Conservation (phyloP, 1,140 invertebrate genomes). For the Drosophila burlai region DNA sequence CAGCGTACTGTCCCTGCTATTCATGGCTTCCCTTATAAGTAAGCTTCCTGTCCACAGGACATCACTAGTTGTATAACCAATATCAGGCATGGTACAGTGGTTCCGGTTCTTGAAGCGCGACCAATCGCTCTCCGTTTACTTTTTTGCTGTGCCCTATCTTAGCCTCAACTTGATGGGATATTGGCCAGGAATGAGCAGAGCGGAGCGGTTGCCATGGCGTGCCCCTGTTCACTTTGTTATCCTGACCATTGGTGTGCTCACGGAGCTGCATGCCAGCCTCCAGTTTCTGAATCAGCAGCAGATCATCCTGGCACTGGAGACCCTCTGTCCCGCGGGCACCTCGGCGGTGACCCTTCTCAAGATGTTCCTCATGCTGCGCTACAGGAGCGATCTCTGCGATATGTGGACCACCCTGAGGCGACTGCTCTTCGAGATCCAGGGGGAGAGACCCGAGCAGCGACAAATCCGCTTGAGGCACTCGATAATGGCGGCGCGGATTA, state of each 20-base stretch:
- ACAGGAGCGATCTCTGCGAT: conserved; percentile 48
- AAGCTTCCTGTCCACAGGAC: not conserved
- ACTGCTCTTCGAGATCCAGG: conserved; percentile 20
- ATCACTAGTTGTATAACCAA: not conserved
- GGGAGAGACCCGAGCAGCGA: conserved; percentile 10
- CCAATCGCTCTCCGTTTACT: conserved; percentile 54
- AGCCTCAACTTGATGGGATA: conserved; percentile 65
- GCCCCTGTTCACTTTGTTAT: conserved; percentile 53
- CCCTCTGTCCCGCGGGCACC: conserved; percentile 72
- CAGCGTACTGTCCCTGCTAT: not conserved
- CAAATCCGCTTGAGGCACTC: conserved; percentile 32
- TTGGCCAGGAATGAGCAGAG: conserved; percentile 44
- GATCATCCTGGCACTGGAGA: conserved; percentile 63
- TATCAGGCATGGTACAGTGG: conserved; percentile 6
- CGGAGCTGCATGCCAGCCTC: conserved; percentile 67
- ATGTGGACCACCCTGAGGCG: conserved; percentile 25
- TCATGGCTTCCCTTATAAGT: conserved; percentile 13
- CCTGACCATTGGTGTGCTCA: conserved; percentile 64
- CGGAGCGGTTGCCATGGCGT: not conserved
- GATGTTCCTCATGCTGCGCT: conserved; percentile 63
- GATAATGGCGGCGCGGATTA: conserved; percentile 57
- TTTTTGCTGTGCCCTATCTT: conserved; percentile 59
- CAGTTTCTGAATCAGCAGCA: conserved; percentile 12
- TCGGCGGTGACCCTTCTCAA: conserved; percentile 75
- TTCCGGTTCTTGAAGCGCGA: conserved; percentile 39